Percentiles rank a stretch among this genome's conserved stretches.
phyloP scores from a whole-genome alignment of 2,888 invertebrate species.

The Microplitis manilae region DNA sequence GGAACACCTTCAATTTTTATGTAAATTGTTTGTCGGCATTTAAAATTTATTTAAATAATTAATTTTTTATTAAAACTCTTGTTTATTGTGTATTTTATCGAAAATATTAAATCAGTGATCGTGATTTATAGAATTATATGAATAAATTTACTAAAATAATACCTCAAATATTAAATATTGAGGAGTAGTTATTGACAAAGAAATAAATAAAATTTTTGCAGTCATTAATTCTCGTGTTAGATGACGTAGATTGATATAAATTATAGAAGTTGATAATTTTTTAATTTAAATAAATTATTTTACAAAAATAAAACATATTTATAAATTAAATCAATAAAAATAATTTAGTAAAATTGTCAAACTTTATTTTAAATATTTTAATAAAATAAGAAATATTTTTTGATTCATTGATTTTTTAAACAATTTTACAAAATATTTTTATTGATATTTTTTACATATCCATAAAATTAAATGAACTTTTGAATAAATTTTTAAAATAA shows the following conservation, averaged over 20 bases:
- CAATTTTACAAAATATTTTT: conserved; percentile 1
- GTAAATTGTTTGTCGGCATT: too few species aligned
- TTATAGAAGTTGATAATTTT: background rate
- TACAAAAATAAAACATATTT: background rate
- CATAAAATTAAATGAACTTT: background rate
- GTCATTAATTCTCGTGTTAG: background rate
- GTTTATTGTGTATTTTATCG: too few species aligned
- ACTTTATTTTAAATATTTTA: background rate
- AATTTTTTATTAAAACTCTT: too few species aligned
- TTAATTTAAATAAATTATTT: background rate
- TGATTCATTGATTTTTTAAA: background rate
- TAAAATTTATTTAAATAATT: too few species aligned
- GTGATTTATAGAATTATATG: too few species aligned
- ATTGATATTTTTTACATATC: background rate
- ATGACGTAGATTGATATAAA: background rate
- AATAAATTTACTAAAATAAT: too few species aligned
- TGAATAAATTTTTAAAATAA: background rate
- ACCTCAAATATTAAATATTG: too few species aligned
- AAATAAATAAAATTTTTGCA: background rate
- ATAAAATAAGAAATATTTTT: background rate
- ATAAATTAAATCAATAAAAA: background rate
- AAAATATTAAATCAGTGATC: too few species aligned
- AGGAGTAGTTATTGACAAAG: too few species aligned
- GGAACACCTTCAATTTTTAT: too few species aligned
- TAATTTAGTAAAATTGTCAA: background rate